Evolutionary conservation across 2,113 vertebrate species (phyloP), one percentile per base, ranked within the genome.

Genomic region (Halcyon malimbica): DNA sequence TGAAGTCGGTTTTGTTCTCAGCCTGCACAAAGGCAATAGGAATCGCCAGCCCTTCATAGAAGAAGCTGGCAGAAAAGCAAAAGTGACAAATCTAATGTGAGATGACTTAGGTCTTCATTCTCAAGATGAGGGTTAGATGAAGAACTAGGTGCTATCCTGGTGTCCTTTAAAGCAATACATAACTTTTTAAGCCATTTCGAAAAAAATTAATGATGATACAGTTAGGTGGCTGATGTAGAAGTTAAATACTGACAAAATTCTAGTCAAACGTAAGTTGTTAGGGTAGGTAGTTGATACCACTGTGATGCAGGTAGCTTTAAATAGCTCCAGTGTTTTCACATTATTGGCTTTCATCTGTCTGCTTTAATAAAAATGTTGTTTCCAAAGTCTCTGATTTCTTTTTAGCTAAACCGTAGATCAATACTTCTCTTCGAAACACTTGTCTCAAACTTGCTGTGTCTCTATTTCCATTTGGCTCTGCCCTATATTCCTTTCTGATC

Each of bases 301-400:
- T 0, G 0, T 35, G 46, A 16, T 68, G 19, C 28, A 59, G 41
- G 23, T 46, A 44, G 33, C 48, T 91, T 77, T 83, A 57, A 56
- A 44, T 54, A 5, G 4, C 54, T 19, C 10, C 28, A 1, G 1
- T 71, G 24, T 67, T 79, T 88, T 78, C 48, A 57, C n/a, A 9
- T 25, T 56, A 19, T 18, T 76, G 31, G 10, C 44, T 73, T 89
- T 35, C 5, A 28, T 28, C 15, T 68, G 33, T 67, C 41, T 84
- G n/a, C 59, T 83, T 86, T 73, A 83, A 67, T 53, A 37, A 67
- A 67, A 80, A 71, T 54, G 16, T 1, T 19, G 3, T 54, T 91
- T 87, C 20, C 0, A 0, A 76, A 76, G 35, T 48, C 24, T 42
- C 11, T 35, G 0, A 2, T 75, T 93, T 86, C 8, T 44, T 86